phyloP scores from a whole-genome alignment of 2,888 invertebrate genomes.

The Dynastes tityus region DNA sequence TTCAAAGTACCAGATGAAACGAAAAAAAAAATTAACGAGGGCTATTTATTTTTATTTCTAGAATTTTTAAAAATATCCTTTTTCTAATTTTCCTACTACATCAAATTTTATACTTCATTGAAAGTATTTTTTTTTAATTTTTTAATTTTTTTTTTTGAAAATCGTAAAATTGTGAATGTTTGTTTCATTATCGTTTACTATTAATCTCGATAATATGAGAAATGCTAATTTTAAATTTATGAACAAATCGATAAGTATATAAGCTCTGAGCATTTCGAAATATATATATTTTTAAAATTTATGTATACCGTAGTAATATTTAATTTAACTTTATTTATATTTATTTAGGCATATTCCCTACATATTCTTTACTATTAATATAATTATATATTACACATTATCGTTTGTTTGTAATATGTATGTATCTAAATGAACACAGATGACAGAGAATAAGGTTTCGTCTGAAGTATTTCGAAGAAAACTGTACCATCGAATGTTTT shows the following conservation, averaged over 20 bases:
- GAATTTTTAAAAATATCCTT: conserved; percentile 22
- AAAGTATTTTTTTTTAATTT: not conserved
- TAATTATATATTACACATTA: conserved; percentile 32
- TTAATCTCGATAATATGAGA: conserved; percentile 22
- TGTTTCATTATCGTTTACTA: conserved; percentile 5
- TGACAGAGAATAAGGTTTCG: conserved; percentile 14
- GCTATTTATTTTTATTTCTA: not conserved
- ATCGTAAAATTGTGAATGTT: conserved; percentile 8
- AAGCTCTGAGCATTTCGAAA: conserved; percentile 33
- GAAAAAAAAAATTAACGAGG: too few species aligned
- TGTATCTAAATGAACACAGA: conserved; percentile 21
- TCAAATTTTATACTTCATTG: conserved; percentile 11
- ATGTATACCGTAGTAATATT: conserved; percentile 15
- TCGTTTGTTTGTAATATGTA: conserved; percentile 1
- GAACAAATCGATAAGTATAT: not conserved
- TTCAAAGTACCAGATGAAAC: not conserved
- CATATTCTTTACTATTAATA: not conserved
- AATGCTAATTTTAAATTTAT: conserved; percentile 20
- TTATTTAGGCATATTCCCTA: not conserved
- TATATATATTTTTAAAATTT: conserved; percentile 6
- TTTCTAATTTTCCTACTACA: conserved; percentile 15
- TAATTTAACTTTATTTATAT: conserved; percentile 5
- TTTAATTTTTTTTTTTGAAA: conserved; percentile 11
- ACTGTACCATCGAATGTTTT: not conserved
- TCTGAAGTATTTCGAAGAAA: not conserved